A percentile compares a stretch with the other conserved stretches of the same genome.
Conservation (phyloP, 1,140 invertebrate genomes). For the Teleogryllus occipitalis region DNA sequence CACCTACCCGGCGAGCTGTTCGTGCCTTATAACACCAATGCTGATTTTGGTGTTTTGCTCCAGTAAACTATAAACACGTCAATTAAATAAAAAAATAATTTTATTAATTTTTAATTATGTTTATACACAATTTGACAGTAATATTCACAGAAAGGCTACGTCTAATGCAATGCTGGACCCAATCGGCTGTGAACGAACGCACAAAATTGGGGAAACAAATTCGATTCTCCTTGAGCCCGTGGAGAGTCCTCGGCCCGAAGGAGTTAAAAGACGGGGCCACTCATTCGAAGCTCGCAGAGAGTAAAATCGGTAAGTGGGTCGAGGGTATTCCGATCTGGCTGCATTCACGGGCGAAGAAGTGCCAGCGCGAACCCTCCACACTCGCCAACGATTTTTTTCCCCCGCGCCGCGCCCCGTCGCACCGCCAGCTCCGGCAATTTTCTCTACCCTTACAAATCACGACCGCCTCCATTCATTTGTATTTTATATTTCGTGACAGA, state of each 20-base stretch:
- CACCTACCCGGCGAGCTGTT: too few relatives aligned
- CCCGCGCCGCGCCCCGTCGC: too few relatives aligned
- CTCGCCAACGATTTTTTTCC: not conserved
- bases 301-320: not conserved
- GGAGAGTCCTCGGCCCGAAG: not conserved
- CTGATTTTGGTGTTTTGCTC: too few relatives aligned
- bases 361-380: not conserved
- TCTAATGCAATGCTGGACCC: too few relatives aligned
- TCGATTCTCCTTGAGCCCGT: not conserved
- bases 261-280: not conserved
- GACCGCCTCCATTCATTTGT: not conserved
- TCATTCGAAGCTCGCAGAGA: not conserved
- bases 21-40: too few relatives aligned
- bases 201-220: too few relatives aligned
- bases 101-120: too few relatives aligned
- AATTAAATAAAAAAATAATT: too few relatives aligned
- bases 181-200: too few relatives aligned
- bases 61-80: too few relatives aligned
- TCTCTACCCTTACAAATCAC: not conserved
- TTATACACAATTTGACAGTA: too few relatives aligned
- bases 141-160: too few relatives aligned
- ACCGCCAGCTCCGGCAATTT: not conserved
- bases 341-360: not conserved
- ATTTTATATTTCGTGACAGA: constrained; percentile 1
- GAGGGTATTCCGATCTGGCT: not conserved